These are phyloP conservation scores for Apodemus agrarius DNA, from an alignment of 2,797 vertebrate genomes.

Conservation along the genomic window DNA sequence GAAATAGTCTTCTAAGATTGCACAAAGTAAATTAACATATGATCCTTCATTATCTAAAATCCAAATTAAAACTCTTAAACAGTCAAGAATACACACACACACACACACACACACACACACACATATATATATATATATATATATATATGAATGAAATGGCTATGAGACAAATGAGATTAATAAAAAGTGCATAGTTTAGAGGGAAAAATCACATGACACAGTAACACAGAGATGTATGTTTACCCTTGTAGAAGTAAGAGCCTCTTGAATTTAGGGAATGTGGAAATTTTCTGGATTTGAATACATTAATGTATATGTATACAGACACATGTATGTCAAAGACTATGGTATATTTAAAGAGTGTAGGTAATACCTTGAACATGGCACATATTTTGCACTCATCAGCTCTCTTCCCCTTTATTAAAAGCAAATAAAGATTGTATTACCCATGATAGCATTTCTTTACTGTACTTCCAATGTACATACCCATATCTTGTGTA, in stretches of 20 bases:
- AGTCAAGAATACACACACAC: not conserved
- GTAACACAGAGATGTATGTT: not conserved
- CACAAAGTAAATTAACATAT: constrained; percentile 35
- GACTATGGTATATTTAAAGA: not conserved
- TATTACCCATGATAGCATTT: not conserved
- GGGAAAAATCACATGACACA: not conserved
- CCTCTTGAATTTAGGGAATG: not conserved
- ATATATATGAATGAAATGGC: not conserved
- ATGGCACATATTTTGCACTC: not conserved
- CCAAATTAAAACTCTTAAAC: constrained; percentile 34
- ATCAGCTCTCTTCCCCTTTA: not conserved
- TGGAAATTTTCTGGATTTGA: not conserved
- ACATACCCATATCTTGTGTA: not conserved
- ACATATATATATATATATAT: too few species aligned
- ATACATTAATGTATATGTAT: not conserved
- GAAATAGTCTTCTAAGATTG: not conserved
- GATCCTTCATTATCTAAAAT: constrained; percentile 29
- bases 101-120: too few species aligned
- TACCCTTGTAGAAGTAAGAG: not conserved
- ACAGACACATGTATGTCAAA: not conserved
- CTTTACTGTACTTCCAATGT: constrained; percentile 43
- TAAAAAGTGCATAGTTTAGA: not conserved
- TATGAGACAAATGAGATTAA: not conserved
- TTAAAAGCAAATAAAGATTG: not conserved
- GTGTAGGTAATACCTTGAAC: not conserved